phyloP scores from a whole-genome alignment of 2,797 vertebrate genomes.

The Australoheros facetus region DNA sequence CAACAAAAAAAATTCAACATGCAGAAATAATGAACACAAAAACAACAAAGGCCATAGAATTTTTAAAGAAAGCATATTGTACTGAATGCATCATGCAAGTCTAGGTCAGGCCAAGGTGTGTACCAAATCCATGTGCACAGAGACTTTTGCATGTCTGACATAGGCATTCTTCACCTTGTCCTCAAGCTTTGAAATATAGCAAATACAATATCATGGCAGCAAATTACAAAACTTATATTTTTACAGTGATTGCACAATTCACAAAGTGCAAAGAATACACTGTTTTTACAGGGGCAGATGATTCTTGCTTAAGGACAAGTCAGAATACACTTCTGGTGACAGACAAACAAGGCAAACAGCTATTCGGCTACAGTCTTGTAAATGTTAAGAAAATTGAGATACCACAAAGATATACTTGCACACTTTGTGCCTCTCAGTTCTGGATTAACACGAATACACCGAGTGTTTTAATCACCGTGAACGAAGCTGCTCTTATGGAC shows the following conservation, averaged over 20 bases:
- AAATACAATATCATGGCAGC: neutral
- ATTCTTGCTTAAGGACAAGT: neutral
- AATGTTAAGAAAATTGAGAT: neutral
- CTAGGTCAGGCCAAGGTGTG: slow-evolving; percentile 62
- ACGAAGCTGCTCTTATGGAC: slow-evolving; percentile 21
- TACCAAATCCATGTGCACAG: slow-evolving; percentile 42
- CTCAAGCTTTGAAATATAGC: slow-evolving; percentile 4
- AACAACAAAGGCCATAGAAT: slow-evolving; percentile 55
- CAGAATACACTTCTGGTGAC: neutral
- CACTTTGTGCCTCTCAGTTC: neutral
- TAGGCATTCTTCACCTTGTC: slow-evolving; percentile 24
- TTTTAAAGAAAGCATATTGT: slow-evolving; percentile 17
- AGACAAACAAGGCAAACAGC: neutral
- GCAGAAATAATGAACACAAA: slow-evolving; percentile 66
- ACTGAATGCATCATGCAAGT: slow-evolving; percentile 6
- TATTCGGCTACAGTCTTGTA: neutral
- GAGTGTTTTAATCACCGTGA: slow-evolving; percentile 43
- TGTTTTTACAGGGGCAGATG: neutral
- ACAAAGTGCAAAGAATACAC: neutral
- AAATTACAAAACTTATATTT: slow-evolving; percentile 3
- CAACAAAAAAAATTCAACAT: slow-evolving; percentile 43
- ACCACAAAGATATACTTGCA: neutral
- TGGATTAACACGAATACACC: slow-evolving; percentile 35
- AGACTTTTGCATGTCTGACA: slow-evolving; percentile 43
- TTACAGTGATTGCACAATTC: neutral